Percentiles rank a stretch among this genome's conserved stretches.
Evolutionary conservation across 2,113 vertebrate species (phyloP).

Genomic region (Pseudopodoces humilis): DNA sequence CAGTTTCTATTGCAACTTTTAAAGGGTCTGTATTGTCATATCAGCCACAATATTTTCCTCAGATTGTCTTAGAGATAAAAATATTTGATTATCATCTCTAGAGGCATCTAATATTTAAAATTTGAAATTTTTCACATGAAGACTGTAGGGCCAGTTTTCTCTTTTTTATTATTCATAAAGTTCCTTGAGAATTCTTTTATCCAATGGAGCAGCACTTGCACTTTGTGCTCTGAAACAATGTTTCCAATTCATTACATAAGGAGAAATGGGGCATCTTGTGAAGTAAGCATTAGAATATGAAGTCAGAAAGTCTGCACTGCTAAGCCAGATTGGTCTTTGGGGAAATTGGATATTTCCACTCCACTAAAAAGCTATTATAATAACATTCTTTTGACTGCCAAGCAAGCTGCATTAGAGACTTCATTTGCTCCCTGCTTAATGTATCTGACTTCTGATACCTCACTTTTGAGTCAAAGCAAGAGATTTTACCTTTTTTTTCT

Average conservation of each 20-base stretch:
- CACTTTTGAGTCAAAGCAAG: neutral
- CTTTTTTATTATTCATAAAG: neutral
- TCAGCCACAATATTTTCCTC: neutral
- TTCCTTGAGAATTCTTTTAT: constrained; percentile 9
- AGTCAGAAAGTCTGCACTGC: neutral
- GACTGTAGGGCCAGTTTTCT: neutral
- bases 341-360: constrained; percentile 4
- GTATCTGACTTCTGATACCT: neutral
- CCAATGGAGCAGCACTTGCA: neutral
- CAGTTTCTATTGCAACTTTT: neutral
- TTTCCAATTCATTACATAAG: constrained; percentile 12
- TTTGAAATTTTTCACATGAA: neutral
- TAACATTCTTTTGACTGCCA: neutral
- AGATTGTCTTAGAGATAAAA: neutral
- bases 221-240: neutral
- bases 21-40: neutral
- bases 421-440: neutral
- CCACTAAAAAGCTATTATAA: constrained; percentile 11
- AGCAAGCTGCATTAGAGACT: neutral
- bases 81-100: neutral
- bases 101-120: neutral
- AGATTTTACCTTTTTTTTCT: neutral
- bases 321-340: neutral
- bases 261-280: constrained; percentile 29
- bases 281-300: constrained; percentile 4